Base-by-base conservation (phyloP, 2,888 invertebrate genomes). In the Saturnia japonica region DNA sequence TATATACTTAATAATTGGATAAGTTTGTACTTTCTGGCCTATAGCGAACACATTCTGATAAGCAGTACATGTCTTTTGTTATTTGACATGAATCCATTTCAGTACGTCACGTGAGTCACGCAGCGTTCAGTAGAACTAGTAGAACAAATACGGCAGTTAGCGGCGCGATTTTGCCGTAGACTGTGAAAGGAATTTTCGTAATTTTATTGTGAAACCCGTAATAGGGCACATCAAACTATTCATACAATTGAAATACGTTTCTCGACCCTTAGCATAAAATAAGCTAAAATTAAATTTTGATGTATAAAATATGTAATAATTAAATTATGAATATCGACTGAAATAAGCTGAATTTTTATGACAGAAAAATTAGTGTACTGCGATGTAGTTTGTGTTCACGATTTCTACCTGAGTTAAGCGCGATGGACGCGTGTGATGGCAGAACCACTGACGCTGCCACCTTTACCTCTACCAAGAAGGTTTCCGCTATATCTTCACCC, bases 361-460 rank as follows among this genome's bases (percentile, higher is more conserved):
- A 67, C 51, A 54, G 1, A 43, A 67, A 54, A n/a, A 12, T 42
- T 54, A 16, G 9, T 54, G 70, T 67, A 66, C 6, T 64, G 22
- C 54, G 42, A 28, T 40, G 54, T 42, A 16, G 66, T 70, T 51
- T 70, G 70, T 64, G 64, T n/a, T 14, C 60, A 54, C 66, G 68
- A 68, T 47, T 62, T 72, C 70, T 75, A 75, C 74, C 72, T 67
- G 80, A 80, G 76, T 78, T 80, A 78, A 81, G 81, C 90, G 88
- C 86, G 81, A 93, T 93, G 93, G 90, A 85, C 82, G 89, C 88
- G 87, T 85, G 90, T 86, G 82, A 93, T 93, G 93, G 92, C 93
- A 86, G 85, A 89, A 78, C 84, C 87, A 79, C 81, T 93, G 74
- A 90, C 87, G 79, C 88, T 94, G 81, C 94, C 94, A 78, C 91